Base-by-base conservation (phyloP, 2,113 vertebrate genomes). In the Nothocercus nigrocapillus region DNA sequence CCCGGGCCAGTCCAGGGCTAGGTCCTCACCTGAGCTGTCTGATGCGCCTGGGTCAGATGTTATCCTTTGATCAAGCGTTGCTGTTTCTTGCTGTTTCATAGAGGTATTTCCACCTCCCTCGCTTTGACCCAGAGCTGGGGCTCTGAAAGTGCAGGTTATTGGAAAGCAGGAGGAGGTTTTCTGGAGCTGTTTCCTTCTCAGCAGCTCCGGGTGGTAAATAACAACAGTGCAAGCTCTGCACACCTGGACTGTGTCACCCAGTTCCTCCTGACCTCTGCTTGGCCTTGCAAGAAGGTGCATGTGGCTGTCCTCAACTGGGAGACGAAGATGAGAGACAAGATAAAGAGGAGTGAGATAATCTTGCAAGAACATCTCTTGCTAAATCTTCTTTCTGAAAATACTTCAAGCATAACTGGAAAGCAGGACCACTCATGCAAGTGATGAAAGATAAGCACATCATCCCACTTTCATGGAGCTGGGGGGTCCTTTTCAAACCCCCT, bases 41-140 rank as follows among this genome's bases (percentile, higher is more conserved):
- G 44, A 4, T 18, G 7, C 0, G 17, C 8, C 3, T 53, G 32
- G 21, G 18, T 53, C 27, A 13, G 0, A 0, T 6, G 25, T 13
- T 38, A 12, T 25, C 21, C 21, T 20, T 44, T 61, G 17, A 42
- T 13, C 4, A 13, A 13, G 42, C 15, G 3, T 40, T 30, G 38
- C 47, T 28, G 3, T 28, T n/a, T 3, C 38, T 2, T 27, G 32
- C 7, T 3, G 0, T 40, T 56, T 49, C 47, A 30, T 34, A 30
- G 56, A 1, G 3, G 1, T 16, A 14, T 47, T 63, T 40, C 80
- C 56, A 56, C 24, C 5, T 53, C 40, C 47, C 28, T 38, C 4
- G 47, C 36, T 38, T 13, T 2, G 0, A 44, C 19, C 19, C 5
- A n/a, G 28, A 68, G 62, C 10, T 2, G 53, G 36, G 32, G 27